These are phyloP conservation scores for Struthio camelus DNA, from an alignment of 2,113 vertebrate genomes.

Conservation along the genomic window DNA sequence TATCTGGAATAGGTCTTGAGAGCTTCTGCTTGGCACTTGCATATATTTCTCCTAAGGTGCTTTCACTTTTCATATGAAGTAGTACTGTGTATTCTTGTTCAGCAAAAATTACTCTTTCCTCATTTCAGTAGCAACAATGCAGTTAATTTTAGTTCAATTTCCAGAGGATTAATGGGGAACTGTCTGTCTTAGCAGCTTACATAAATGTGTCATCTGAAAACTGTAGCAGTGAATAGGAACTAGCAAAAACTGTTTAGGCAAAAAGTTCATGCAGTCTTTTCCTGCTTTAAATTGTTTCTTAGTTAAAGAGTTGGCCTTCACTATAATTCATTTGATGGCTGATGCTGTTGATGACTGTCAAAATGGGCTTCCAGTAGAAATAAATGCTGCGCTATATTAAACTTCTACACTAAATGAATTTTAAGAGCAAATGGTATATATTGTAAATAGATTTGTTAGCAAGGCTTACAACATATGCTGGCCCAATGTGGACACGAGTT, in stretches of 20 bases:
- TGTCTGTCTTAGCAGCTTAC: not conserved
- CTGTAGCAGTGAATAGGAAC: not conserved
- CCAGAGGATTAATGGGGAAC: not conserved
- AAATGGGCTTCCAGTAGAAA: not conserved
- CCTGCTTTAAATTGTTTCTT: not conserved
- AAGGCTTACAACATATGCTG: not conserved
- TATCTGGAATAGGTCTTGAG: not conserved
- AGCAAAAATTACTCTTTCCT: not conserved
- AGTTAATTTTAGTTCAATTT: not conserved
- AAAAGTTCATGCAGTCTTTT: not conserved
- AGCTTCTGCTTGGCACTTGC: too few species aligned
- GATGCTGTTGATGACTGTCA: not conserved
- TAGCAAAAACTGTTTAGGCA: not conserved
- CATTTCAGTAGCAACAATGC: not conserved
- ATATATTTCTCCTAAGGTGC: not conserved
- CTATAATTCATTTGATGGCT: not conserved
- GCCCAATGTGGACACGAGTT: too few species aligned
- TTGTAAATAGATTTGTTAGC: not conserved
- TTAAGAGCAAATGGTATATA: not conserved
- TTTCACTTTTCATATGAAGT: not conserved
- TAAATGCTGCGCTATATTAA: not conserved
- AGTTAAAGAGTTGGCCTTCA: not conserved
- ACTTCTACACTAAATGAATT: not conserved
- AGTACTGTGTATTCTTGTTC: not conserved
- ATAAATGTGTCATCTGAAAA: not conserved